Percentiles rank a stretch among this genome's conserved stretches.
Conservation (phyloP, 1,140 invertebrate species). For the Dendroctonus ponderosae region DNA sequence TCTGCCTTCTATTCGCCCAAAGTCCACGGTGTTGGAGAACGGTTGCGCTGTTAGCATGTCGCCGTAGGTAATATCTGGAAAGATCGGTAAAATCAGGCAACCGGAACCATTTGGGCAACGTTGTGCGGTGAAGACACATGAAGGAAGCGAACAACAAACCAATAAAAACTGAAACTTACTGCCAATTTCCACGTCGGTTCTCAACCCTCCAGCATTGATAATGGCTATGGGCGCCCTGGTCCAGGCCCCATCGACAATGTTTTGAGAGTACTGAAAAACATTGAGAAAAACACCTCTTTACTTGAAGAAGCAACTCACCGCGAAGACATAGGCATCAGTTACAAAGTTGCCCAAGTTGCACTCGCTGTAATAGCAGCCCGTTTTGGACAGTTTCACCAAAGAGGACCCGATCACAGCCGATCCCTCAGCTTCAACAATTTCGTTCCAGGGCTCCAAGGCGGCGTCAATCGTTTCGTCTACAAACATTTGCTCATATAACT, state of each 20-base stretch:
- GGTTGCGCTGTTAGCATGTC: slow-evolving; percentile 57
- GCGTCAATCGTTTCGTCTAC: slow-evolving; percentile 51
- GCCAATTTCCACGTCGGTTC: slow-evolving; percentile 58
- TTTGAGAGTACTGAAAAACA: slow-evolving; percentile 46
- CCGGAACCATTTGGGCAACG: background rate
- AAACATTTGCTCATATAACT: background rate
- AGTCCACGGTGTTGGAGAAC: slow-evolving; percentile 58
- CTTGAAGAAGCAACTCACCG: slow-evolving; percentile 47
- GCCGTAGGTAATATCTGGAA: slow-evolving; percentile 53
- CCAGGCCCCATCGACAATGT: slow-evolving; percentile 56
- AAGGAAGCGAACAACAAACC: background rate
- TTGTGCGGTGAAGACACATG: background rate
- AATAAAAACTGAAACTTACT: slow-evolving; percentile 46
- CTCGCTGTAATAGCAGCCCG: slow-evolving; percentile 60
- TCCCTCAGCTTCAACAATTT: slow-evolving; percentile 58
- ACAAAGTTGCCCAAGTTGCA: slow-evolving; percentile 77
- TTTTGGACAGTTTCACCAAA: slow-evolving; percentile 58
- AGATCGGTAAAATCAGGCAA: background rate
- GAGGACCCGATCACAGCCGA: slow-evolving; percentile 58
- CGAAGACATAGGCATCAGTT: slow-evolving; percentile 68
- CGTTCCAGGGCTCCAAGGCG: slow-evolving; percentile 58
- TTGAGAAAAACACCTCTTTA: background rate
- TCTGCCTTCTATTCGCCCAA: slow-evolving; percentile 55
- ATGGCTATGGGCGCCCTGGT: slow-evolving; percentile 67
- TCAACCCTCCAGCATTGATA: slow-evolving; percentile 69